Evolutionary conservation across 1,140 invertebrate genomes (phyloP), one percentile per base, ranked within the genome.

Genomic region (Anoplolepis gracilipes): DNA sequence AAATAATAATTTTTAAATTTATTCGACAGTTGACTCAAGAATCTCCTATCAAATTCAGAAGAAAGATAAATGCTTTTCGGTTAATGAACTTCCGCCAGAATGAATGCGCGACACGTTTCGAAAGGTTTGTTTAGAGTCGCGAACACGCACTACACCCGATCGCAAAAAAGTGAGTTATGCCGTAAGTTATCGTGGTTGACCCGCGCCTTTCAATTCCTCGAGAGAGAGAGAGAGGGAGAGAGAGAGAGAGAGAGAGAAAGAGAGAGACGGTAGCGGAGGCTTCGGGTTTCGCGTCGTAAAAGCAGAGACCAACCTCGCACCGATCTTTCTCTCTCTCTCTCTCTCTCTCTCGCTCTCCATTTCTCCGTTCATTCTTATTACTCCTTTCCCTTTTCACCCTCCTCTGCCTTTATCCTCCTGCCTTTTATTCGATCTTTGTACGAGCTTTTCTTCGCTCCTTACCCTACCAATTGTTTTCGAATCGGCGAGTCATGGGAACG

Each of bases 211-310:
- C 79, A 53, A 53, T 81, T 88, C 53, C 75, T n/a, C 1, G 65
- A 61, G 42, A 59, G 65, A 73, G 61, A 70, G 59, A 70, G 64
- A 77, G n/a, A n/a, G n/a, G n/a, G n/a, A n/a, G n/a, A n/a, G n/a
- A n/a, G n/a, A n/a, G n/a, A n/a, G n/a, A n/a, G n/a, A n/a, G n/a
- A n/a, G n/a, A n/a, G n/a, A n/a, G 65, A 61, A 33, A 59, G 65
- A 73, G 61, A 70, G 59, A 70, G 64, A 77, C 16, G 53, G 28
- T 25, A 39, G 25, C 33, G 8, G 64, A 70, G 39, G 87, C 72
- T 86, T 93, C 92, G 82, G 72, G 85, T 93, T 93, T 91, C 91
- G 81, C 90, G 88, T 90, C 91, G 90, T 93, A 91, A 92, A 93
- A 92, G 88, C 85, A 90, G 89, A 90, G 87, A 88, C 78, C 86